Base-by-base conservation (phyloP, 2,888 invertebrate genomes). In the Eustalomyia histrio region DNA sequence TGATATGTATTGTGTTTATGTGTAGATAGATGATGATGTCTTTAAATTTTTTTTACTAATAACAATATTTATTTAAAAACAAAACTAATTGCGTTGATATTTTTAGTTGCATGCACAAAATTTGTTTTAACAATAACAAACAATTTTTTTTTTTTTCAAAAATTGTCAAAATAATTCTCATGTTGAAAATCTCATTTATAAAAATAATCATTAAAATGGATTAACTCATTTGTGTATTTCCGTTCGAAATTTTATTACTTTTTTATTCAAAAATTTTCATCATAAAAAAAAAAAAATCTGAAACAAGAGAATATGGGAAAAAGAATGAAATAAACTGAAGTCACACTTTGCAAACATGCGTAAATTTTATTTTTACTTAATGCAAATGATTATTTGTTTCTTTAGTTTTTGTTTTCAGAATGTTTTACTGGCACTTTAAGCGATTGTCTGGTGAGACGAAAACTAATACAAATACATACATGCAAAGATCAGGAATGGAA, bases 341-440 rank as follows among this genome's bases (percentile, higher is more conserved):
- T 39, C 39, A 39, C 39, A 39, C 4, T 39, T 39, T 39, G 12
- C 39, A 39, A 39, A 39, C 39, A 39, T 39, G 10, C 14, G 39
- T 10, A 39, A 4, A 29, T 6, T 39, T 17, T 2, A 17, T 33
- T 10, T 33, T 58, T 33, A 8, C 14, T 39, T 39, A 39, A 12
- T 39, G 39, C 39, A 39, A 2, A 14, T 39, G 39, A 12, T 12
- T 57, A 29, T 57, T 33, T 33, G 6, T n/a, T 2, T 57, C 29
- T 16, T 12, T 16, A 24, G n/a, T 29, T 57, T n/a, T 60, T 60
- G 14, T 60, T 6, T 39, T 60, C 35, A 12, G 16, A 50, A 29
- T 16, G 50, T 29, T n/a, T n/a, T 29, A 50, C 50, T 60, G 39
- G 21, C 60, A 60, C 61, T 61, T 61, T 24, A 43, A 52, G 14